These are phyloP conservation scores for Zeugodacus cucurbitae DNA, from an alignment of 1,140 invertebrate genomes.

Conservation along the genomic window DNA sequence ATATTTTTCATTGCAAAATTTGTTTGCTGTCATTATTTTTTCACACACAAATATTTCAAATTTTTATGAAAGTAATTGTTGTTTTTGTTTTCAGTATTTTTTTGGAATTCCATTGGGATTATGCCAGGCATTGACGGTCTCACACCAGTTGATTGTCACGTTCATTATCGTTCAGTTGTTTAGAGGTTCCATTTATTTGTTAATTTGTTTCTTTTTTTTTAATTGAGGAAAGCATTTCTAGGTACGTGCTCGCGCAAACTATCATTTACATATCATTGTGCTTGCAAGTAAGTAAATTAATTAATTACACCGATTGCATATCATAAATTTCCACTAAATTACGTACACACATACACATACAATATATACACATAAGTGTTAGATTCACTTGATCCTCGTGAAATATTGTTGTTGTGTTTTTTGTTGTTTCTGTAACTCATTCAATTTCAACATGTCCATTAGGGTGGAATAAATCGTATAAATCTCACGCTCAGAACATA, in stretches of 20 bases:
- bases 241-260: neutral
- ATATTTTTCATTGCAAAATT: neutral
- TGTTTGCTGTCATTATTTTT: neutral
- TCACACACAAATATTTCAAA: neutral
- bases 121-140: neutral
- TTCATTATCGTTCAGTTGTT: slow-evolving; percentile 31
- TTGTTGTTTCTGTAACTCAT: neutral
- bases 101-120: neutral
- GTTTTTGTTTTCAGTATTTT: neutral
- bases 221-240: slow-evolving; percentile 6
- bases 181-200: too few species aligned
- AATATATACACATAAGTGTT: too few species aligned
- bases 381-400: neutral
- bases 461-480: too few species aligned
- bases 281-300: neutral
- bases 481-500: too few species aligned
- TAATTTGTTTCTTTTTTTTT: neutral
- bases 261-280: neutral
- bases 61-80: neutral
- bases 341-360: too few species aligned
- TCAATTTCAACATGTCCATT: neutral
- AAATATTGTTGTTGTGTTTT: neutral
- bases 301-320: slow-evolving; percentile 17
- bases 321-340: neutral
- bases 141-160: slow-evolving; percentile 19